These are phyloP conservation scores for Podarcis siculus DNA, from an alignment of 2,797 vertebrate genomes.

Conservation along the genomic window DNA sequence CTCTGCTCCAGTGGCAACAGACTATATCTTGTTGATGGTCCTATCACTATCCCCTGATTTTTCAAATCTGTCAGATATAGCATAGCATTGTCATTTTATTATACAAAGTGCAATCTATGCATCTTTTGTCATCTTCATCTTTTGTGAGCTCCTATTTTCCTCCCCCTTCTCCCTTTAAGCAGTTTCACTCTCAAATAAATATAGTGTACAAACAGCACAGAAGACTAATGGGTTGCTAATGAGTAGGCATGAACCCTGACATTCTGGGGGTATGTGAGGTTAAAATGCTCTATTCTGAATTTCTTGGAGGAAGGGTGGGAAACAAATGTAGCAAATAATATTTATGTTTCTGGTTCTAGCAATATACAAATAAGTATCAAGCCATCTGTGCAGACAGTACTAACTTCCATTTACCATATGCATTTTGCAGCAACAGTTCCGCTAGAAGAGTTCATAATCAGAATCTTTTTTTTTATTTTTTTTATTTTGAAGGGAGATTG, in stretches of 20 bases:
- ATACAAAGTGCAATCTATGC: neutral
- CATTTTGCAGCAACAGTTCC: neutral
- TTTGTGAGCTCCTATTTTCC: neutral
- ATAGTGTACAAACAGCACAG: neutral
- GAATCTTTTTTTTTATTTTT: neutral
- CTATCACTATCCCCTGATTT: neutral
- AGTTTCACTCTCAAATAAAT: neutral
- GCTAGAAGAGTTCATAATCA: neutral
- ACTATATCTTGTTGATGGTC: neutral
- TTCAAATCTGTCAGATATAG: neutral
- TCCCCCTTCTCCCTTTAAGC: neutral
- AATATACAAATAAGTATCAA: neutral
- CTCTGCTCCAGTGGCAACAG: neutral
- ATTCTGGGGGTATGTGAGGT: neutral
- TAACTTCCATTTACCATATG: neutral
- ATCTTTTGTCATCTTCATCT: neutral
- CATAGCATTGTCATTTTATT: neutral
- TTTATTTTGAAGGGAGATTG: neutral
- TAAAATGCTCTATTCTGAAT: neutral
- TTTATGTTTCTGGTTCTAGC: neutral
- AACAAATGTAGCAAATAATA: neutral
- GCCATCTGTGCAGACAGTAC: conserved; percentile 8
- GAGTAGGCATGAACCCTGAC: no score
- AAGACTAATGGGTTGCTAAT: neutral
- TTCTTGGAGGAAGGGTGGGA: neutral